Evolutionary conservation across 2,888 invertebrate genomes (phyloP).

Genomic region (Chrysomela aeneicollis): DNA sequence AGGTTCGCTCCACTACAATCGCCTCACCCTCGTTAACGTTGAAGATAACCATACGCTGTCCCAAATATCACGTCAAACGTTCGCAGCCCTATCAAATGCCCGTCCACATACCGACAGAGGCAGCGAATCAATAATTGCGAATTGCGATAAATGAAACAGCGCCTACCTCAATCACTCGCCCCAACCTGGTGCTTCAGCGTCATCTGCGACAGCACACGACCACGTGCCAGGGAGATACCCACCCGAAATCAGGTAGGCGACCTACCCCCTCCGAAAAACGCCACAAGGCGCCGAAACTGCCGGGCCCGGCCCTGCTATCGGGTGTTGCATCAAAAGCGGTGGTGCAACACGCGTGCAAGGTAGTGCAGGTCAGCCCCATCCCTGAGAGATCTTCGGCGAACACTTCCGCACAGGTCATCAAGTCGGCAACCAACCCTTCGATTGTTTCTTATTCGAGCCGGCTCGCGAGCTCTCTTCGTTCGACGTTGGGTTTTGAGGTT

Average conservation of each 20-base stretch:
- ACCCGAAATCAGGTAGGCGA: neutral
- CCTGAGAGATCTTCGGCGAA: conserved; percentile 47
- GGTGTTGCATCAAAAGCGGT: conserved; percentile 39
- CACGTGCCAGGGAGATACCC: neutral
- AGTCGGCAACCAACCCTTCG: conserved; percentile 44
- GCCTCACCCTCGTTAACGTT: too few relatives aligned
- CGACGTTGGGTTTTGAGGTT: neutral
- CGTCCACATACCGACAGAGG: too few relatives aligned
- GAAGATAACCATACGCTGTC: too few relatives aligned
- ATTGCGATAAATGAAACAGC: neutral
- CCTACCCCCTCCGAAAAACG: neutral
- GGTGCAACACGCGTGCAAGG: conserved; percentile 55
- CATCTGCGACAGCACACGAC: neutral
- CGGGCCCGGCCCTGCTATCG: conserved; percentile 44
- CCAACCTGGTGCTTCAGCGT: neutral
- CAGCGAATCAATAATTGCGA: too few relatives aligned
- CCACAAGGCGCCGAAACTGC: neutral
- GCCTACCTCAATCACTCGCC: neutral
- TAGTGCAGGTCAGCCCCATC: conserved; percentile 58
- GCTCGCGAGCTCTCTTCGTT: neutral
- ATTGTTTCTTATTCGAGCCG: conserved; percentile 10
- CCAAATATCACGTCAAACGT: too few relatives aligned
- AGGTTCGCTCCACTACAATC: too few relatives aligned
- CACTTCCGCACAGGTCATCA: conserved; percentile 58
- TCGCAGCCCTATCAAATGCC: too few relatives aligned